phyloP scores from a whole-genome alignment of 2,113 vertebrate species.

The Dicrurus megarhynchus region DNA sequence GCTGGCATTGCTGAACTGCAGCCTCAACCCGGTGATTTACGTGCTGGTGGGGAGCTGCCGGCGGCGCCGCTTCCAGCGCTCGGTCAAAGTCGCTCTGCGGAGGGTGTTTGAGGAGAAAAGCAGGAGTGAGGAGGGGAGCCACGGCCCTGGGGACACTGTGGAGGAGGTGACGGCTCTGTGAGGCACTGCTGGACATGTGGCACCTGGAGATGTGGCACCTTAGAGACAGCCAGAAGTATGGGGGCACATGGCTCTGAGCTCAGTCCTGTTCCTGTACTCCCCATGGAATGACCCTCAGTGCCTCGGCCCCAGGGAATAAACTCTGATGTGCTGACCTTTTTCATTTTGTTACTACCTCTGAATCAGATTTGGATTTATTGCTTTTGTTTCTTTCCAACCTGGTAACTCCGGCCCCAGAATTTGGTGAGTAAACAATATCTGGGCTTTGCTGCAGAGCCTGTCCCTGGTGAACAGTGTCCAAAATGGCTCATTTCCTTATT shows the following conservation, averaged over 20 bases:
- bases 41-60: background rate
- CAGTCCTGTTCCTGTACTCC: too few species aligned
- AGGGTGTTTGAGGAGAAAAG: background rate
- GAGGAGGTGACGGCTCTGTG: background rate
- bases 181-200: background rate
- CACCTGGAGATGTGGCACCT: background rate
- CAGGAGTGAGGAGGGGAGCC: fast-evolving
- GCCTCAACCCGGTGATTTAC: background rate
- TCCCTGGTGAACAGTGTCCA: background rate
- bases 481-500: background rate
- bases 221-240: too few species aligned
- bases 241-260: too few species aligned
- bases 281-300: background rate
- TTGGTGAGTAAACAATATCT: background rate
- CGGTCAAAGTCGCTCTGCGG: fast-evolving
- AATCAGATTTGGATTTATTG: background rate
- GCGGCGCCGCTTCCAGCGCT: background rate
- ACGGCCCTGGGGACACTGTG: fast-evolving
- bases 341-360: background rate
- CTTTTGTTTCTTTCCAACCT: background rate
- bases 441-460: background rate
- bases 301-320: background rate
- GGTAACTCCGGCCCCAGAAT: background rate
- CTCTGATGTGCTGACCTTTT: background rate
- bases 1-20: background rate